phyloP scores from a whole-genome alignment of 2,888 invertebrate genomes.

The Choreutis nemorana region DNA sequence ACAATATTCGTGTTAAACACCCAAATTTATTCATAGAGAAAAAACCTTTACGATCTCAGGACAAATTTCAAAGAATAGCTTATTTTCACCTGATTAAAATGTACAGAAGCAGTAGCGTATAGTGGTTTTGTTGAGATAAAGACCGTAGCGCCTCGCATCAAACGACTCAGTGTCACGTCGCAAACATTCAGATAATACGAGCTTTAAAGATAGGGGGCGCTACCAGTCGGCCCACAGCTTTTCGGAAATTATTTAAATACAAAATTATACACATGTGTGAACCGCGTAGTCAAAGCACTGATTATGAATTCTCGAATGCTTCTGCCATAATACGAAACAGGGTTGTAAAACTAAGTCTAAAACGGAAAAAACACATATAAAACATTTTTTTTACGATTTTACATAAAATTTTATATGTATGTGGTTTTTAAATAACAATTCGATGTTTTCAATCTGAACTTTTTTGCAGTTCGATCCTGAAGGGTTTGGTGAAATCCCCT shows the following conservation, averaged over 20 bases:
- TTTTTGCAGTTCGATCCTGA: conserved; percentile 84
- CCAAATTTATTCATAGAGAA: conserved; percentile 40
- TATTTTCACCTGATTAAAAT: conserved; percentile 55
- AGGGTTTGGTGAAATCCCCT: conserved; percentile 91
- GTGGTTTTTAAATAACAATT: too few relatives aligned
- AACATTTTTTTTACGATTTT: too few relatives aligned
- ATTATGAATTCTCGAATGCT: too few relatives aligned
- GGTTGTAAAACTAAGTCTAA: too few relatives aligned
- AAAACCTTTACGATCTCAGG: conserved; percentile 41
- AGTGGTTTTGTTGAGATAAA: conserved; percentile 46
- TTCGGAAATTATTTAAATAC: conserved; percentile 26
- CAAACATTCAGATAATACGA: conserved; percentile 44
- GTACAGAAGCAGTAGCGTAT: conserved; percentile 52
- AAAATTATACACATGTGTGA: background rate
- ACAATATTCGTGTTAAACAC: too few relatives aligned
- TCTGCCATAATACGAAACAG: too few relatives aligned
- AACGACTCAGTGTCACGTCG: conserved; percentile 47
- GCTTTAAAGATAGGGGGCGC: conserved; percentile 43
- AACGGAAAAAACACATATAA: too few relatives aligned
- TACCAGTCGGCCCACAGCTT: conserved; percentile 40
- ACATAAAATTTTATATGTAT: too few relatives aligned
- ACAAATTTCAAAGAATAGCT: conserved; percentile 48
- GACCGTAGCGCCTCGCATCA: conserved; percentile 45
- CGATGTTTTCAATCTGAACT: too few relatives aligned
- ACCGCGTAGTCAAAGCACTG: too few relatives aligned